Conservation (phyloP, 2,888 invertebrate genomes). For the Diaperis boleti region DNA sequence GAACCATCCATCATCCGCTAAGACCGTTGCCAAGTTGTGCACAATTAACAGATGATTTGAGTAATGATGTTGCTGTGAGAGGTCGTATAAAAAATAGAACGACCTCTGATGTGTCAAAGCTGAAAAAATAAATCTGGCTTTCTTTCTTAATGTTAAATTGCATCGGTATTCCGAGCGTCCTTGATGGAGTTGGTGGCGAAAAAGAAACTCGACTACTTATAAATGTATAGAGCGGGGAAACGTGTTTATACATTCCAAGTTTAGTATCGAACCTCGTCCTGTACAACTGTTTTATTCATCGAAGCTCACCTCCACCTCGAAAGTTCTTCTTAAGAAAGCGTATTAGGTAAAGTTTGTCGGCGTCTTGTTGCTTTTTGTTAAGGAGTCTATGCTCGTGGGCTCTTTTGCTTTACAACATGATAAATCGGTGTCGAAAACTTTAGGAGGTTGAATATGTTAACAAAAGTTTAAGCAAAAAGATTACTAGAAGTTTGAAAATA, state of each 20-base stretch:
- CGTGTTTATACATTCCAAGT: constrained; percentile 31
- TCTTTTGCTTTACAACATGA: constrained; percentile 19
- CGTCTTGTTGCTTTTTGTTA: constrained; percentile 12
- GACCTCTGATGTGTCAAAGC: constrained; percentile 1
- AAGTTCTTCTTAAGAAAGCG: constrained; percentile 29
- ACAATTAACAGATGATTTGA: constrained; percentile 48
- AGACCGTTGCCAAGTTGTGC: constrained; percentile 41
- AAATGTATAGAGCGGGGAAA: constrained; percentile 32
- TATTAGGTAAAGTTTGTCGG: constrained; percentile 18
- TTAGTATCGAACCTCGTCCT: constrained; percentile 12
- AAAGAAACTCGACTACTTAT: constrained; percentile 30
- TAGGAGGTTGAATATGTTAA: constrained; percentile 1
- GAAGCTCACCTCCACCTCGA: constrained; percentile 20
- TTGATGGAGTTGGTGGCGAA: constrained; percentile 14
- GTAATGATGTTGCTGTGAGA: constrained; percentile 41
- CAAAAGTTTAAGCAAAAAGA: not conserved
- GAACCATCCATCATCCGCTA: constrained; percentile 43
- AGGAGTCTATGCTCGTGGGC: constrained; percentile 8
- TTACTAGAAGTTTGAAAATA: not conserved
- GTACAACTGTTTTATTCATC: constrained; percentile 36
- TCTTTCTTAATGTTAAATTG: constrained; percentile 33
- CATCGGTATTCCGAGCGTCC: constrained; percentile 19
- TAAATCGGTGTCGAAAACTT: constrained; percentile 16
- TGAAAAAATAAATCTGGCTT: constrained; percentile 11
- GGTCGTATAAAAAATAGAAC: constrained; percentile 20